Percentiles rank a stretch among this genome's conserved stretches.
Evolutionary conservation across 2,797 vertebrate genomes (phyloP).

Genomic region (Platalea minor): DNA sequence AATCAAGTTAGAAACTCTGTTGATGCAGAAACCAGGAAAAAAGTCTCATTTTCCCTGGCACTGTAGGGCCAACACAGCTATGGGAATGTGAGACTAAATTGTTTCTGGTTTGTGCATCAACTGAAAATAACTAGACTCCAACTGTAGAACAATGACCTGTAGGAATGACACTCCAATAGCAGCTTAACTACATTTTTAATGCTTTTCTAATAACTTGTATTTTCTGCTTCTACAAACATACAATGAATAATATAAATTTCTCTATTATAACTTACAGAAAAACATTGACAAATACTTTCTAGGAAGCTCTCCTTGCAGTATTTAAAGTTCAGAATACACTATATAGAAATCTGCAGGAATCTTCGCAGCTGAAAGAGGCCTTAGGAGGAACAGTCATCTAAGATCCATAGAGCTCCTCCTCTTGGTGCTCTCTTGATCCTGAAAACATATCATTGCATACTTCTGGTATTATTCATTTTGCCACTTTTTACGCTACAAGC

Average conservation of each 20-base stretch:
- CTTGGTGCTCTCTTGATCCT: neutral
- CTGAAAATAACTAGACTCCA: neutral
- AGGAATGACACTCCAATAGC: neutral
- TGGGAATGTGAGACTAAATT: neutral
- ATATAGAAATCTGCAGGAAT: neutral
- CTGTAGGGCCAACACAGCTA: neutral
- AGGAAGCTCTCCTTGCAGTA: neutral
- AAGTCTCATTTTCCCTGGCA: neutral
- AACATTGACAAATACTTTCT: neutral
- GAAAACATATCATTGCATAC: neutral
- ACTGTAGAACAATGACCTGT: neutral
- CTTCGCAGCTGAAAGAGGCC: neutral
- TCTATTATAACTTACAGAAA: neutral
- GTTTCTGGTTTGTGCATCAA: neutral
- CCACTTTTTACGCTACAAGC: neutral
- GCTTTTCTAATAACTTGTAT: neutral
- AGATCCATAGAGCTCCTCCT: neutral
- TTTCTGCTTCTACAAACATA: neutral
- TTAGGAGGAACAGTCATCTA: neutral
- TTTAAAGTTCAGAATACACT: neutral
- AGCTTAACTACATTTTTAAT: neutral
- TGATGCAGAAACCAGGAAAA: neutral
- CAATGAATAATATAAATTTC: neutral
- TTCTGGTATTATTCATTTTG: neutral
- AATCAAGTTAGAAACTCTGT: neutral